Evolutionary conservation across 2,888 invertebrate genomes (phyloP).

Genomic region (Achlya flavicornis): DNA sequence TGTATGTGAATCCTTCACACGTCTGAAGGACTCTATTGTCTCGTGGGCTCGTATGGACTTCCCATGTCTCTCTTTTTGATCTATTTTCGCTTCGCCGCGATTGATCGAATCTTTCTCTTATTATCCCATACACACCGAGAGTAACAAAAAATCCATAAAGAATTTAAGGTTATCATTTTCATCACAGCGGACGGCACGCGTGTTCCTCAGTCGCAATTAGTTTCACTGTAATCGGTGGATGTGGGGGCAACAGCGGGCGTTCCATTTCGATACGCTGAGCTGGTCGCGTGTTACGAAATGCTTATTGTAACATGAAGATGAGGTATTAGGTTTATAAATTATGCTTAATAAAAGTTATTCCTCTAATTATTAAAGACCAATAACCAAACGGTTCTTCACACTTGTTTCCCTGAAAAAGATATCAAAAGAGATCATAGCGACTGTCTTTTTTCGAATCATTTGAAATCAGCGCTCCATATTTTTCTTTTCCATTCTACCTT

Average conservation of each 20-base stretch:
- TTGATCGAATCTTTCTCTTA: not conserved
- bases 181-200: slow-evolving; percentile 34
- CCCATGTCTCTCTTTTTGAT: not conserved
- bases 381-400: no score
- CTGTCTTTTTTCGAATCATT: not conserved
- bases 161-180: slow-evolving; percentile 22
- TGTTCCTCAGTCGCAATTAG: slow-evolving; percentile 22
- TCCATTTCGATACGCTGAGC: slow-evolving; percentile 37
- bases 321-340: slow-evolving; percentile 12
- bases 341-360: not conserved
- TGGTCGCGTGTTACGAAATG: slow-evolving; percentile 34
- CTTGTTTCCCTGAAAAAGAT: no score
- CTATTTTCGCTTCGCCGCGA: no score
- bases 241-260: slow-evolving; percentile 26
- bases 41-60: no score
- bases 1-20: no score
- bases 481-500: no score
- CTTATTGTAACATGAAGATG: slow-evolving; percentile 17
- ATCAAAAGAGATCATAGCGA: no score
- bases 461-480: no score
- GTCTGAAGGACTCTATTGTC: no score
- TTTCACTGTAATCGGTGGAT: slow-evolving; percentile 28
- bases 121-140: not conserved
- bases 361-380: not conserved
- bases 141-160: not conserved